These are phyloP conservation scores for Tridacna gigas DNA, from an alignment of 2,888 invertebrate genomes.

Conservation along the genomic window DNA sequence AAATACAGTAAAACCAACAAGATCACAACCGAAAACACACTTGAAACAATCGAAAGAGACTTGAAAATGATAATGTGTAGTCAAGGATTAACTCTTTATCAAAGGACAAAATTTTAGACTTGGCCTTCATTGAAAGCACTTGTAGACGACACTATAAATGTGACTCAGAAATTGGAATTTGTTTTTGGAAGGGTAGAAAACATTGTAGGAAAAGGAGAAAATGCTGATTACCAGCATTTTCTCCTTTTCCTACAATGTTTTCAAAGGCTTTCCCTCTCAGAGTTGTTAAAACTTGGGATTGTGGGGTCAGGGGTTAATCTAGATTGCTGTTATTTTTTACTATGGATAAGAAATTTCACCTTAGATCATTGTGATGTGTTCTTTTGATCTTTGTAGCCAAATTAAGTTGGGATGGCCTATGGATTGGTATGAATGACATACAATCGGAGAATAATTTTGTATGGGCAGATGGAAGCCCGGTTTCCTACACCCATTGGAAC, in stretches of 20 bases:
- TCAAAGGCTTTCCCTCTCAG: neutral
- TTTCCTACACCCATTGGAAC: slow-evolving; percentile 76
- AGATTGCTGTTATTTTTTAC: neutral
- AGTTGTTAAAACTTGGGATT: neutral
- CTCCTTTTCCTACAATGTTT: neutral
- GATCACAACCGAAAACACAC: no score
- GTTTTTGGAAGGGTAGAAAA: no score
- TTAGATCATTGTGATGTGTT: neutral
- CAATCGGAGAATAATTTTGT: slow-evolving; percentile 63
- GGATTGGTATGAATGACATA: slow-evolving; percentile 73
- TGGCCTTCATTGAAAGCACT: no score
- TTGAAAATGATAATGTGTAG: no score
- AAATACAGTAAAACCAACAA: no score
- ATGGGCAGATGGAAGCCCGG: slow-evolving; percentile 73
- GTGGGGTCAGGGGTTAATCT: neutral
- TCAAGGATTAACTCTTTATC: no score
- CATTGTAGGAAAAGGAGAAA: neutral
- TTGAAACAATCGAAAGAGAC: no score
- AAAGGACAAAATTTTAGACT: no score
- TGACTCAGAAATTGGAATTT: no score
- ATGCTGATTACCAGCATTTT: neutral
- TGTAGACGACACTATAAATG: no score
- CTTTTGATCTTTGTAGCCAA: slow-evolving; percentile 28
- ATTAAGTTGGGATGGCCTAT: slow-evolving; percentile 48
- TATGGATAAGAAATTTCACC: neutral